Evolutionary conservation across 2,888 invertebrate genomes (phyloP).

Genomic region (Tetramorium bicarinatum): DNA sequence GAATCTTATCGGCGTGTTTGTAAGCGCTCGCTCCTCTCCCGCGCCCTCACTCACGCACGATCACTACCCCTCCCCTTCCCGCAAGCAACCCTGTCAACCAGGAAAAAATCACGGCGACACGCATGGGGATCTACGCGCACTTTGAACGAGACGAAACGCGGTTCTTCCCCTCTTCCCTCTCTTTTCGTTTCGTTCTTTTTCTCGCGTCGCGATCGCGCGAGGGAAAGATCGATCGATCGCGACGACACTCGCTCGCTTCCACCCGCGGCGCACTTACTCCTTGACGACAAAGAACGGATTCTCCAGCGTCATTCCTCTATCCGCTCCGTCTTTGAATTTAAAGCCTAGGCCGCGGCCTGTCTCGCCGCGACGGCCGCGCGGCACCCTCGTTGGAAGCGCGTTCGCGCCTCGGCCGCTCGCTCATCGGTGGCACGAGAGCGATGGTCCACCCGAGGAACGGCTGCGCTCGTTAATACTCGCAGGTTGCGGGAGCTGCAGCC

Average conservation of each 20-base stretch:
- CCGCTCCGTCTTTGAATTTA: conserved; percentile 85
- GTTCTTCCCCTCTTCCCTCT: not conserved
- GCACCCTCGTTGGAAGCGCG: conserved; percentile 79
- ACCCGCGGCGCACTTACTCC: conserved; percentile 92
- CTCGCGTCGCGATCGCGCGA: conserved; percentile 20
- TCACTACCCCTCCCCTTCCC: not conserved
- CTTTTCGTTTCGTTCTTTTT: not conserved
- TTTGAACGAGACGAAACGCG: not conserved
- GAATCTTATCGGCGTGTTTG: conserved; percentile 31
- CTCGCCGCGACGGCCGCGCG: conserved; percentile 81
- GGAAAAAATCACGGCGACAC: conserved; percentile 16
- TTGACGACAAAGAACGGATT: conserved; percentile 99
- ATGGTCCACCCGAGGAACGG: conserved; percentile 39
- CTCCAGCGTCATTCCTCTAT: conserved; percentile 97
- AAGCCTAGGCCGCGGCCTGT: conserved; percentile 83
- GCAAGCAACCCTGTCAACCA: no score
- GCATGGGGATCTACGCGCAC: not conserved
- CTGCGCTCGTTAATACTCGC: not conserved
- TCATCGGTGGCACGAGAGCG: conserved; percentile 79
- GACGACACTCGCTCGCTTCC: no score
- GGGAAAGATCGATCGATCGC: conserved; percentile 1
- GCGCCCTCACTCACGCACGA: not conserved
- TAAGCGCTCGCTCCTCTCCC: not conserved
- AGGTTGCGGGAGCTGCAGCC: not conserved
- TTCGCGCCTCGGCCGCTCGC: conserved; percentile 75